phyloP scores from a whole-genome alignment of 2,888 invertebrate species.

The Diarsia mendica region DNA sequence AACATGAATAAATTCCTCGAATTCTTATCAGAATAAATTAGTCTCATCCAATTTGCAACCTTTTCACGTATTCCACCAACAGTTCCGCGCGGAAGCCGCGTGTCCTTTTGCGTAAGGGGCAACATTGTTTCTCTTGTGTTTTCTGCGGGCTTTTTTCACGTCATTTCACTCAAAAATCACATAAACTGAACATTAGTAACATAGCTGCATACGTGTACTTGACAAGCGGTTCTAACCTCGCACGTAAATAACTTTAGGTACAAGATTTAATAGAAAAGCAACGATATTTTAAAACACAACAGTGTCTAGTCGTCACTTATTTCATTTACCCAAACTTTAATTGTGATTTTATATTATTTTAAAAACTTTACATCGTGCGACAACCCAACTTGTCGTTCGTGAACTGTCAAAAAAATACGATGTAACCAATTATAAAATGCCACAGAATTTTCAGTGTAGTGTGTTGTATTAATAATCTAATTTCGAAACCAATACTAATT shows the following conservation, averaged over 20 bases:
- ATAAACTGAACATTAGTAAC: slow-evolving; percentile 76
- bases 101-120: slow-evolving; percentile 94
- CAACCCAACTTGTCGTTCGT: slow-evolving; percentile 62
- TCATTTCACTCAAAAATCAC: slow-evolving; percentile 78
- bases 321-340: slow-evolving; percentile 59
- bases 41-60: slow-evolving; percentile 93
- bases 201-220: slow-evolving; percentile 88
- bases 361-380: slow-evolving; percentile 65
- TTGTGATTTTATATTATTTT: slow-evolving; percentile 52
- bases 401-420: slow-evolving; percentile 58
- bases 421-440: slow-evolving; percentile 59
- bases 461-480: too few relatives aligned
- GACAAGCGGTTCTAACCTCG: slow-evolving; percentile 85
- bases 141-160: slow-evolving; percentile 79
- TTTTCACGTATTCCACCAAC: slow-evolving; percentile 93
- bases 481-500: not conserved
- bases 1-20: slow-evolving; percentile 98
- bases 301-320: slow-evolving; percentile 43
- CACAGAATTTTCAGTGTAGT: not conserved
- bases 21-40: slow-evolving; percentile 97
- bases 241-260: slow-evolving; percentile 61
- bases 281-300: slow-evolving; percentile 30
- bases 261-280: slow-evolving; percentile 32
- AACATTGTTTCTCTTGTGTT: slow-evolving; percentile 90
- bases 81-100: slow-evolving; percentile 89